Evolutionary conservation across 2,888 invertebrate species (phyloP), one percentile per base, ranked within the genome.

Genomic region (Macrophya annulata): DNA sequence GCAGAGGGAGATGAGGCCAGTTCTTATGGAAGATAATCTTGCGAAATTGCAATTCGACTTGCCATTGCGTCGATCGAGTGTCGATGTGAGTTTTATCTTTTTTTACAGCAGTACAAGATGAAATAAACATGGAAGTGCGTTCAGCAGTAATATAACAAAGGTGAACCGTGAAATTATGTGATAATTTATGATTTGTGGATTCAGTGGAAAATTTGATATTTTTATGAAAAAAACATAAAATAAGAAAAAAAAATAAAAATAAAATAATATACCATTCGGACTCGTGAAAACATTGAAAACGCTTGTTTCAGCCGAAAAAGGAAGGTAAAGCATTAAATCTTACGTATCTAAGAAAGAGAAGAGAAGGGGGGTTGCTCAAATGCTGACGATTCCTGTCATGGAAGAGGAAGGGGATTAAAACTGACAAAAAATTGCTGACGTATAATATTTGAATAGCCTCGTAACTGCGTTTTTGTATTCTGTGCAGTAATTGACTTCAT

Each of bases 401-500:
- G 62, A 62, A 62, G 10, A 62, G 12, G 12, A 62, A 21, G 25
- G 21, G 62, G 21, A 62, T 62, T 37, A 37, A 37, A 37, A 68
- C 37, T 37, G 68, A 68, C 37, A 37, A 68, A 68, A 68, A 68
- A 37, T 68, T 68, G 68, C 37, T 15, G 68, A 37, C 37, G 17
- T 37, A 68, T 17, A 25, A 68, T 31, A 31, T 68, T 68, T 15
- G 17, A 37, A 68, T 68, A 6, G 68, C 17, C 68, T 4, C 37
- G 17, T 68, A 68, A 68, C 37, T 68, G 37, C 68, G 68, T 68
- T 68, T 17, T 15, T 68, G 6, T 31, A 37, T 12, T 68, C 68
- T 37, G 68, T 37, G 68, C n/a, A n/a, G n/a, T 68, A 68, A 68
- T 68, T 68, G 68, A 17, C 68, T 37, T 37, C 68, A 17, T 68